Conservation (phyloP, 2,113 vertebrate species). For the Catharus minimus region DNA sequence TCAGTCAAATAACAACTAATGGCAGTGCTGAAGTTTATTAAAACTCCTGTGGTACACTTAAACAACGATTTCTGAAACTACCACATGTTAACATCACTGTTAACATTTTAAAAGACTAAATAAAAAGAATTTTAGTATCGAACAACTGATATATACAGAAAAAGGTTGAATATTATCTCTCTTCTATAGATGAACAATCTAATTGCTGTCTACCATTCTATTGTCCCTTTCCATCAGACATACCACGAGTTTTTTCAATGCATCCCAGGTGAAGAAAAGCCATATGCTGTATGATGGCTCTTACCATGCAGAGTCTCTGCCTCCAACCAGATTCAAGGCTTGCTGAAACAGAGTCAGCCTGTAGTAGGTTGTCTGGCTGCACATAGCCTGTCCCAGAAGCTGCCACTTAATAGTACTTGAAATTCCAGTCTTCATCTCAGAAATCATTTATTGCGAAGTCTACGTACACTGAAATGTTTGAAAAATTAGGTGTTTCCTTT, state of each 20-base stretch:
- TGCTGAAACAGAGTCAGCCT: background rate
- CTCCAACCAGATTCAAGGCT: background rate
- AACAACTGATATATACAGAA: background rate
- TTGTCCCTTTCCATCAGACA: background rate
- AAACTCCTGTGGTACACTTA: slow-evolving; percentile 9
- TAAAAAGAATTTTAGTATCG: background rate
- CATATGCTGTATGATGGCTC: background rate
- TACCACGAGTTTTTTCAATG: background rate
- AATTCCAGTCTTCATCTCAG: background rate
- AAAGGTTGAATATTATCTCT: background rate
- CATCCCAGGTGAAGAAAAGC: background rate
- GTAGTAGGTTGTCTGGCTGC: background rate
- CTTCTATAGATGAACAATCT: background rate
- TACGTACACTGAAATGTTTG: background rate
- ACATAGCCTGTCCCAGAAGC: background rate
- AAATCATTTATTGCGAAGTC: background rate
- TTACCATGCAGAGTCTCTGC: background rate
- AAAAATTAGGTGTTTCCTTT: background rate
- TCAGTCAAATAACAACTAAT: slow-evolving; percentile 11
- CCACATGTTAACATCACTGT: background rate
- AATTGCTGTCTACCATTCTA: background rate
- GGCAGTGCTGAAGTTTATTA: slow-evolving; percentile 15
- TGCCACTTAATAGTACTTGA: background rate
- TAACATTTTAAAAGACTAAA: background rate
- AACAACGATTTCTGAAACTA: background rate